Percentiles rank a stretch among this genome's conserved stretches.
phyloP scores from a whole-genome alignment of 2,797 vertebrate species.

The Onychomys torridus region DNA sequence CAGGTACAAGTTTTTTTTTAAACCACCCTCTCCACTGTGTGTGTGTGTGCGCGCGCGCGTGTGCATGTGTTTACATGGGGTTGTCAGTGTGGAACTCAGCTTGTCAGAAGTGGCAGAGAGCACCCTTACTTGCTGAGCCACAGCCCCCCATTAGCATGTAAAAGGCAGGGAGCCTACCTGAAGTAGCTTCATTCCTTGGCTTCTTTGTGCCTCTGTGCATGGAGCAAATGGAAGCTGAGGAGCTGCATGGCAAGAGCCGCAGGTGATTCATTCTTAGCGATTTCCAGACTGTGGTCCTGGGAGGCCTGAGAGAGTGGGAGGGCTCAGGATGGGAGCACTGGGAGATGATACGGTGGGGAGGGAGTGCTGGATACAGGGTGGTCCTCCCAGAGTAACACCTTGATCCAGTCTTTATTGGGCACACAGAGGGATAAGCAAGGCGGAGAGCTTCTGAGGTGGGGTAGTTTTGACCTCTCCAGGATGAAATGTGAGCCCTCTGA shows the following conservation, averaged over 20 bases:
- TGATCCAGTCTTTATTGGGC: not conserved
- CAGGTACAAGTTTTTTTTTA: not conserved
- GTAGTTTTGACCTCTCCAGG: not conserved
- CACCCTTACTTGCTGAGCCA: not conserved
- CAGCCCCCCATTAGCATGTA: not conserved
- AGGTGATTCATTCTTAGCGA: not conserved
- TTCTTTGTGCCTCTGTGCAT: not conserved
- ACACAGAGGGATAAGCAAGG: not conserved
- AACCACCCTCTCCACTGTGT: too few species aligned
- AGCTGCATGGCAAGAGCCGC: not conserved
- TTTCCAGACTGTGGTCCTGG: rapidly evolving
- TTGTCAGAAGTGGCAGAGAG: not conserved
- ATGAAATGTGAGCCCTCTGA: not conserved
- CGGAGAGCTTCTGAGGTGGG: not conserved
- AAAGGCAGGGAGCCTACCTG: not conserved
- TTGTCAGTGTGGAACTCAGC: not conserved
- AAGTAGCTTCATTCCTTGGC: not conserved
- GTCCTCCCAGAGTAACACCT: not conserved
- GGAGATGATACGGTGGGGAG: not conserved
- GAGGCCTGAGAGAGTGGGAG: not conserved
- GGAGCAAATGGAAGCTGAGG: not conserved
- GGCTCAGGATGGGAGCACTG: not conserved
- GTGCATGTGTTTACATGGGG: too few species aligned
- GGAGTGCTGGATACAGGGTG: not conserved
- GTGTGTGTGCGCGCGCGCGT: too few species aligned